A percentile compares a stretch with the other conserved stretches of the same genome.
phyloP scores from a whole-genome alignment of 2,797 vertebrate species.

The Lerista edwardsae region DNA sequence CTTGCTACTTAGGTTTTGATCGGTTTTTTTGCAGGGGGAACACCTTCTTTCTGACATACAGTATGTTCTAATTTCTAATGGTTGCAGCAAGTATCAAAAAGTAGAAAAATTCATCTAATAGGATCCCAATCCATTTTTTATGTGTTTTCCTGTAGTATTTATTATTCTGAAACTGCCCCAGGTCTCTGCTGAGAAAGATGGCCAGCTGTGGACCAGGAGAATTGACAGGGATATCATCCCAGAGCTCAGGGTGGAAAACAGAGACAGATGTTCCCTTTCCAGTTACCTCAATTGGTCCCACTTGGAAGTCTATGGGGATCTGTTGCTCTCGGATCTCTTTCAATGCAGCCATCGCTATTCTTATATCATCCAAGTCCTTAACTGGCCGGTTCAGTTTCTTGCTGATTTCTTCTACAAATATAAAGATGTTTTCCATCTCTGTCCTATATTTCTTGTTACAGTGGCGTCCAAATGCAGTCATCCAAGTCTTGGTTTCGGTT shows the following conservation, averaged over 20 bases:
- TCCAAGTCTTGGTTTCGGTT: constrained; percentile 91
- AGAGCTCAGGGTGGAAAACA: not conserved
- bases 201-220: too few species aligned
- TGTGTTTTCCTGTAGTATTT: not conserved
- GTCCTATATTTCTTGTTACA: constrained; percentile 89
- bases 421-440: constrained; percentile 92
- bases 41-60: not conserved
- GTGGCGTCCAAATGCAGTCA: constrained; percentile 83
- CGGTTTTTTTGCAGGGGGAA: too few species aligned
- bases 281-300: constrained; percentile 92
- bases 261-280: not conserved
- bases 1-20: too few species aligned
- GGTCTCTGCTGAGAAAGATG: too few species aligned
- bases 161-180: not conserved
- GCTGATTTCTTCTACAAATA: constrained; percentile 87
- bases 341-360: constrained; percentile 89
- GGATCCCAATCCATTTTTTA: not conserved
- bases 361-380: constrained; percentile 93
- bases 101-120: not conserved
- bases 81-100: not conserved
- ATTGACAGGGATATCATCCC: not conserved
- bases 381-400: constrained; percentile 91
- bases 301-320: constrained; percentile 88
- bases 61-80: not conserved
- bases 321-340: constrained; percentile 92